Conservation (phyloP, 35 echinoderm and acorn worm genomes). For the Patiria miniata region DNA sequence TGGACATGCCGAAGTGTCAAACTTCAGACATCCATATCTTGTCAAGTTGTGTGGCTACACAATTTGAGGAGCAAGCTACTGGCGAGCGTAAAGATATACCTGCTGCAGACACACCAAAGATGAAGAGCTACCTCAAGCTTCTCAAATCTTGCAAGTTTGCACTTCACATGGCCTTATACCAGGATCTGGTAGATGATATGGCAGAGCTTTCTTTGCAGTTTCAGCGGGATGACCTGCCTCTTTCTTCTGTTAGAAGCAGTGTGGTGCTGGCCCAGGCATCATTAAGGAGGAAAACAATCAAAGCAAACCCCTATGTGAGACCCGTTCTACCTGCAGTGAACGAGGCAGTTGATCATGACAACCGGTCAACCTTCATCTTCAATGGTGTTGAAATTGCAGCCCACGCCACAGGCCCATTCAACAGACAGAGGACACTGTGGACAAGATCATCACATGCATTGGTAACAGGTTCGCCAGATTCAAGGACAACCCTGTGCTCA, state of each 20-base stretch:
- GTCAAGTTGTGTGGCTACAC: conserved; percentile 29
- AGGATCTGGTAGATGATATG: conserved; percentile 56
- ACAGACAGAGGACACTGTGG: conserved; percentile 4
- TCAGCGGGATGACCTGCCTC: conserved; percentile 36
- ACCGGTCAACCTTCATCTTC: neutral
- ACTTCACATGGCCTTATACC: conserved; percentile 44
- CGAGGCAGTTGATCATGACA: neutral
- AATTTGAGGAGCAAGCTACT: conserved; percentile 55
- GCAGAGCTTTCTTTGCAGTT: conserved; percentile 44
- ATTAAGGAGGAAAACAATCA: conserved; percentile 18
- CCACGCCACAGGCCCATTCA: conserved; percentile 6
- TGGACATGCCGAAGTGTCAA: too few relatives aligned
- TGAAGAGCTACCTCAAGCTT: conserved; percentile 48
- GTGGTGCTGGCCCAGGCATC: conserved; percentile 23
- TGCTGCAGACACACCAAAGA: conserved; percentile 57
- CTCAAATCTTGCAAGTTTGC: conserved; percentile 48
- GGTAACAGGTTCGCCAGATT: conserved; percentile 20
- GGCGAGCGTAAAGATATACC: conserved; percentile 35
- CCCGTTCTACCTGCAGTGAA: neutral
- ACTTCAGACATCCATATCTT: too few relatives aligned
- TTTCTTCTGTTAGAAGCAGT: conserved; percentile 7
- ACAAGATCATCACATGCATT: conserved; percentile 11
- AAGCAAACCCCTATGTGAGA: conserved; percentile 3
- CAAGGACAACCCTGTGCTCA: conserved; percentile 28
- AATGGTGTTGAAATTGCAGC: neutral